phyloP scores from a whole-genome alignment of 2,888 invertebrate species.

The Apomyelois bistriatella region DNA sequence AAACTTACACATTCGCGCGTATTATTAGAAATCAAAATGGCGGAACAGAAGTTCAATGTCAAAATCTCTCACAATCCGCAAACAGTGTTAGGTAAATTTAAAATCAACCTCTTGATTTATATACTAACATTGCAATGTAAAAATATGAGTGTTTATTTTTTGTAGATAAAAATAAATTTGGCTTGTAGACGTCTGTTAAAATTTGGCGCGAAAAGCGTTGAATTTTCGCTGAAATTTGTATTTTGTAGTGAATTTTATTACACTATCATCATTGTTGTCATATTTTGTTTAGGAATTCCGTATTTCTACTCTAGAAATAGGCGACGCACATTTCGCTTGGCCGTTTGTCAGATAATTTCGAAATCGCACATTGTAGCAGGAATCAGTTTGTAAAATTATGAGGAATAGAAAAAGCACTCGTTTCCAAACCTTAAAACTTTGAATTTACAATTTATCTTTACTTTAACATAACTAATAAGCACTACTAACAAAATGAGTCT shows the following conservation, averaged over 20 bases:
- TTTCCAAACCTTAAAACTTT: too few species aligned
- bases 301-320: too few species aligned
- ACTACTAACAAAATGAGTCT: too few species aligned
- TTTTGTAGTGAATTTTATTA: not conserved
- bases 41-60: constrained; percentile 44
- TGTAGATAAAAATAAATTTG: not conserved
- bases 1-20: constrained; percentile 31
- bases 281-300: too few species aligned
- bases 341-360: too few species aligned
- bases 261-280: not conserved
- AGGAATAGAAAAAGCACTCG: too few species aligned
- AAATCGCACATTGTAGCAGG: too few species aligned
- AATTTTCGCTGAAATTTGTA: not conserved
- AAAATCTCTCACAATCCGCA: constrained; percentile 16
- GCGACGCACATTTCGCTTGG: too few species aligned
- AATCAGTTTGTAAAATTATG: too few species aligned
- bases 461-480: too few species aligned
- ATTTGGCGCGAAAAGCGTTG: not conserved
- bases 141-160: constrained; percentile 22
- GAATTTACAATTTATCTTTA: too few species aligned
- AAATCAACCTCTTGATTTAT: constrained; percentile 25
- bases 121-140: constrained; percentile 17
- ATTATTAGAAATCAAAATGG: constrained; percentile 37
- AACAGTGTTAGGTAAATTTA: constrained; percentile 19
- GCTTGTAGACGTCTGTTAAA: not conserved